A percentile compares a stretch with the other conserved stretches of the same genome.
Conservation (phyloP, 64 coral and sea anemone species). For the Montipora sp. region DNA sequence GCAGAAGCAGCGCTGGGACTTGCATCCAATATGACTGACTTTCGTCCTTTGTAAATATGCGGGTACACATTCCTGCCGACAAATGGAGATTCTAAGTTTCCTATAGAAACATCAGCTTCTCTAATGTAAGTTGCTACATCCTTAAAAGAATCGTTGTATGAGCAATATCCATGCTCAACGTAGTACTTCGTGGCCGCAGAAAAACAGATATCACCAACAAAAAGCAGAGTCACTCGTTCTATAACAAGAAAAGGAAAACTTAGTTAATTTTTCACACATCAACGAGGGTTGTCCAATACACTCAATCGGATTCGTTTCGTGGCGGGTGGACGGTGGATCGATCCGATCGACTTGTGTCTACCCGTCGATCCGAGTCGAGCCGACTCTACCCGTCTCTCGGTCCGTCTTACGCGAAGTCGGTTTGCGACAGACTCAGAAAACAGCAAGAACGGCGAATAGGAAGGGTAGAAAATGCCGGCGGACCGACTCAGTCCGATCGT, state of each 20-base stretch:
- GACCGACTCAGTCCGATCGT: too few relatives aligned
- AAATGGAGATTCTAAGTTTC: slow-evolving; percentile 81
- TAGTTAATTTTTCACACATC: too few relatives aligned
- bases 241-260: background rate
- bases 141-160: slow-evolving; percentile 77
- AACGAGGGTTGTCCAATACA: too few relatives aligned
- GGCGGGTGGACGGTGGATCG: too few relatives aligned
- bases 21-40: background rate
- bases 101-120: slow-evolving; percentile 77
- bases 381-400: too few relatives aligned
- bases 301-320: too few relatives aligned
- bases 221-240: slow-evolving; percentile 58
- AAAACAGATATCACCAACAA: slow-evolving; percentile 85
- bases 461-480: too few relatives aligned
- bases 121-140: slow-evolving; percentile 43
- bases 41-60: slow-evolving; percentile 1
- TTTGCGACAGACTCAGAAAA: too few relatives aligned
- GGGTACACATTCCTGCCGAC: slow-evolving; percentile 44
- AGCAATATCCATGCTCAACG: slow-evolving; percentile 3
- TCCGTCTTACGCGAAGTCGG: too few relatives aligned
- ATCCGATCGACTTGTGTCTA: too few relatives aligned
- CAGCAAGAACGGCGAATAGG: too few relatives aligned
- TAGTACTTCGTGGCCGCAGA: slow-evolving; percentile 58
- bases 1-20: slow-evolving; percentile 9
- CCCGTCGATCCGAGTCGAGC: too few relatives aligned